phyloP scores from a whole-genome alignment of 2,113 vertebrate genomes.

The Oreochromis spilurus region DNA sequence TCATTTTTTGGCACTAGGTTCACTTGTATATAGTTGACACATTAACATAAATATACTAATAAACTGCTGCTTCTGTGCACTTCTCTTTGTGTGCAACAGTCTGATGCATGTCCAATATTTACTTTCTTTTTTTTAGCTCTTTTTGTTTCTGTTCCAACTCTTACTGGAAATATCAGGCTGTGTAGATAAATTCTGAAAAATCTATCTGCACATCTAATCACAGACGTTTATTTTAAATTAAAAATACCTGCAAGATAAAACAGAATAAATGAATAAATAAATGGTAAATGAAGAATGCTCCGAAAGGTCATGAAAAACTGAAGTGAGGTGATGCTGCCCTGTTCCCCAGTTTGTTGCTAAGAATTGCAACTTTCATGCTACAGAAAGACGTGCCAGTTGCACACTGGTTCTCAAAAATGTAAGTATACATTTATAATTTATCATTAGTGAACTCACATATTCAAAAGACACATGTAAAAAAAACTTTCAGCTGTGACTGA shows the following conservation, averaged over 20 bases:
- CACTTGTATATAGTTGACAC: neutral
- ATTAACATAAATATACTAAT: neutral
- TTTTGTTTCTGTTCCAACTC: neutral
- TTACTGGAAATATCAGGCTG: neutral
- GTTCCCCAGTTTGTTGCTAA: neutral
- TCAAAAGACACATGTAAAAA: neutral
- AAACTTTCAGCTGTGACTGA: neutral
- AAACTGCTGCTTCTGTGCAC: neutral
- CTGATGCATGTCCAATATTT: accelerated
- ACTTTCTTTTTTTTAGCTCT: neutral
- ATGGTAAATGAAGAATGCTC: neutral
- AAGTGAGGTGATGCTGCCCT: neutral
- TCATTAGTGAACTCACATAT: neutral
- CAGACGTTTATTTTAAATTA: neutral
- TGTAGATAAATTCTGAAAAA: neutral
- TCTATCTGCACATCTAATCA: neutral
- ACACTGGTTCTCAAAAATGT: neutral
- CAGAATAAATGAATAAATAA: neutral
- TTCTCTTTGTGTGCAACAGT: neutral
- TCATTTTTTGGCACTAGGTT: neutral
- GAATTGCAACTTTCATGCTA: neutral
- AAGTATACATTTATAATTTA: neutral
- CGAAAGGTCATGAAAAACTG: neutral
- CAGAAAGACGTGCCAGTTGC: neutral
- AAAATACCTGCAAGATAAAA: neutral